phyloP scores from a whole-genome alignment of 2,113 vertebrate genomes.

The Labrus mixtus region DNA sequence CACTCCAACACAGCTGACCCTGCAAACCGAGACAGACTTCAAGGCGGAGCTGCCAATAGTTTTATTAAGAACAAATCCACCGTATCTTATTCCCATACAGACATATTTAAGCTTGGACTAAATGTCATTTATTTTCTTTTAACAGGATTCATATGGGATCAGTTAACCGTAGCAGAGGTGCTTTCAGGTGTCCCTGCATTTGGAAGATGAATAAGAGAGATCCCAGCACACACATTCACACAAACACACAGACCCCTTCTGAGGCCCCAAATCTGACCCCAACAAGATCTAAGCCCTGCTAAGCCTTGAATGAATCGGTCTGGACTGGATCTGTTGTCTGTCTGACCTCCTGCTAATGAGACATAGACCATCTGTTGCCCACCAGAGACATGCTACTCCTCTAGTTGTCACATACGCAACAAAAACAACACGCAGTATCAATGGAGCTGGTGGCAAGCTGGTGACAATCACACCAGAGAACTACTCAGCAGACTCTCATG shows the following conservation, averaged over 20 bases:
- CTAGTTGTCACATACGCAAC: conserved; percentile 40
- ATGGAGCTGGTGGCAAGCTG: background rate
- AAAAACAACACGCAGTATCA: conserved; percentile 52
- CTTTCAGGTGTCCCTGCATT: conserved; percentile 55
- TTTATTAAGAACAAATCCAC: conserved; percentile 3
- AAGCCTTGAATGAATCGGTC: conserved; percentile 73
- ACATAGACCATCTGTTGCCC: conserved; percentile 75
- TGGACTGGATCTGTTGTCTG: conserved; percentile 73
- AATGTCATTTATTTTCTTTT: background rate
- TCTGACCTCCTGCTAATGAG: conserved; percentile 73
- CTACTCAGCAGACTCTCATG: background rate
- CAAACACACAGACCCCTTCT: background rate
- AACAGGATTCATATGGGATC: conserved; percentile 25
- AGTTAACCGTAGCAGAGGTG: conserved; percentile 26
- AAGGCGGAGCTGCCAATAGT: conserved; percentile 25
- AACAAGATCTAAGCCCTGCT: conserved; percentile 66
- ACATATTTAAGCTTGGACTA: background rate
- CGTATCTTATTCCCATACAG: background rate
- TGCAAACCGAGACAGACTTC: conserved; percentile 15
- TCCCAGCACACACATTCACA: background rate
- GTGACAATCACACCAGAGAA: background rate
- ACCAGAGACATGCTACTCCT: conserved; percentile 31
- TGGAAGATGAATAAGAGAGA: conserved; percentile 29
- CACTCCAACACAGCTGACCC: conserved; percentile 41
- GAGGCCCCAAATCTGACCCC: conserved; percentile 38